phyloP scores from a whole-genome alignment of 2,797 vertebrate species.

The Anguilla megastoma region DNA sequence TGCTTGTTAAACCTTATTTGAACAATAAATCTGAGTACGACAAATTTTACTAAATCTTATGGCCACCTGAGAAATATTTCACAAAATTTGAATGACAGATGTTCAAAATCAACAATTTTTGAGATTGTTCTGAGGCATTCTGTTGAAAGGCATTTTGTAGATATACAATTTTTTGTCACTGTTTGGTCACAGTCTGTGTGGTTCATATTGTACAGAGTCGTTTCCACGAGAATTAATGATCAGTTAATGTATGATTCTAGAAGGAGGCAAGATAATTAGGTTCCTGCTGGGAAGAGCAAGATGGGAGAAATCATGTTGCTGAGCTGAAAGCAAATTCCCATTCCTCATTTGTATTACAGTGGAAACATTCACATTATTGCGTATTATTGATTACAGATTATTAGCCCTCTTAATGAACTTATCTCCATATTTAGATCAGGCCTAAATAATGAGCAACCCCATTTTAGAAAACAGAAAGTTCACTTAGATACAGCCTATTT shows the following conservation, averaged over 20 bases:
- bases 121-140: not conserved
- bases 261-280: not conserved
- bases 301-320: not conserved
- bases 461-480: not conserved
- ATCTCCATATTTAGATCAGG: not conserved
- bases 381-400: not conserved
- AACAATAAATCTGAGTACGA: no score
- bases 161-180: not conserved
- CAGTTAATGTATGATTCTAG: not conserved
- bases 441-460: not conserved
- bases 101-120: not conserved
- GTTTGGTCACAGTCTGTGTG: not conserved
- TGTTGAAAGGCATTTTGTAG: not conserved
- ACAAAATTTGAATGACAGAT: not conserved
- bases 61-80: not conserved
- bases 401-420: not conserved
- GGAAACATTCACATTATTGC: no score
- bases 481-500: not conserved
- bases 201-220: not conserved
- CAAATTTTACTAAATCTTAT: not conserved
- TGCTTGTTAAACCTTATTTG: not conserved
- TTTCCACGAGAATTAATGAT: not conserved
- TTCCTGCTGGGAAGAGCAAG: not conserved
- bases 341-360: not conserved
- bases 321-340: not conserved